A percentile compares a stretch with the other conserved stretches of the same genome.
phyloP scores from a whole-genome alignment of 2,113 vertebrate species.

The Trogon melanurus region DNA sequence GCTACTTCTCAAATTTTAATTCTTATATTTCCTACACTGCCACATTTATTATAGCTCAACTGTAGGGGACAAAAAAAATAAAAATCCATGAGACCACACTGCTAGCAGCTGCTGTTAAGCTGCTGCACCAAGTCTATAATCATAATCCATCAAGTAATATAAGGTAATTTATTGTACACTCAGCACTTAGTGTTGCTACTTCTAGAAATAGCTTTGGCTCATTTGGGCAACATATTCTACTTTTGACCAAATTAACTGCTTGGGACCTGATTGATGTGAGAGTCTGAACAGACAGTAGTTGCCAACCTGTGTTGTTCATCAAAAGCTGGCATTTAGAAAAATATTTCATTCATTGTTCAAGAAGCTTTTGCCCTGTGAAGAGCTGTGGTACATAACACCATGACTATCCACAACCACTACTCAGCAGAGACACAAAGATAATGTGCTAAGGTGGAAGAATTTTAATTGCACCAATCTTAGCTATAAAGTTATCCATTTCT shows the following conservation, averaged over 20 bases:
- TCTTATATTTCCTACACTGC: not conserved
- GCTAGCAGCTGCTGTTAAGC: not conserved
- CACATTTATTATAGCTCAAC: not conserved
- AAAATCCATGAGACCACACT: not conserved
- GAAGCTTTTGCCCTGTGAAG: not conserved
- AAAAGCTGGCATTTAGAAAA: not conserved
- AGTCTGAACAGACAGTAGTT: conserved; percentile 30
- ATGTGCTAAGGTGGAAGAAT: not conserved
- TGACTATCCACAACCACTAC: rapidly evolving
- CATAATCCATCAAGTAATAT: conserved; percentile 60
- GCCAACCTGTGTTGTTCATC: not conserved
- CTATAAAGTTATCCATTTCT: not conserved
- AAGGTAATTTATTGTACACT: conserved; percentile 53
- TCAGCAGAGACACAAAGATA: not conserved
- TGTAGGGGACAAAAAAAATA: not conserved
- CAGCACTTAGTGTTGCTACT: conserved; percentile 18
- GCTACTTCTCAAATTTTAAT: not conserved
- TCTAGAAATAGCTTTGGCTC: conserved; percentile 57
- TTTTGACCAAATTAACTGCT: conserved; percentile 66
- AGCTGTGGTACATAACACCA: not conserved
- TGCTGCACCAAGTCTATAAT: conserved; percentile 22
- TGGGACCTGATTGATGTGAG: conserved; percentile 20
- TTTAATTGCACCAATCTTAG: not conserved
- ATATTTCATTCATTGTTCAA: not conserved
- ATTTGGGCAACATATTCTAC: conserved; percentile 49